Evolutionary conservation across 2,888 invertebrate species (phyloP).

Genomic region (Apodemia zela): DNA sequence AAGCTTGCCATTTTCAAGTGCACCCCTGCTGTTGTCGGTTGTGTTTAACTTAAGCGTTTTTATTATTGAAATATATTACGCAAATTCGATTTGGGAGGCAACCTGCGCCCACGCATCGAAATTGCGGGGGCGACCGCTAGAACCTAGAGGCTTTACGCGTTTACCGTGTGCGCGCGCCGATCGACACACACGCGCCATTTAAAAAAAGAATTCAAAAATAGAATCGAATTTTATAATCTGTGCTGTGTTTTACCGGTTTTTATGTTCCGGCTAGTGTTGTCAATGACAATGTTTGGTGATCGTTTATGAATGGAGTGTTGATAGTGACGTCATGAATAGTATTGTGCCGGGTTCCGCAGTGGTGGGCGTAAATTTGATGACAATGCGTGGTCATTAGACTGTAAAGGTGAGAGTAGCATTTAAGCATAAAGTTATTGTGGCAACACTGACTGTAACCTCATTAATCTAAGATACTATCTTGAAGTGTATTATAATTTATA

Average conservation of each 20-base stretch:
- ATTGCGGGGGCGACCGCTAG: slow-evolving; percentile 68
- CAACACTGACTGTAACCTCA: slow-evolving; percentile 44
- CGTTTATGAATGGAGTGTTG: slow-evolving; percentile 71
- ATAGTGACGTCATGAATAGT: slow-evolving; percentile 78
- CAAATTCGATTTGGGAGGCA: slow-evolving; percentile 70
- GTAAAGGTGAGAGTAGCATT: slow-evolving; percentile 64
- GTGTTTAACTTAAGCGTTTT: slow-evolving; percentile 43
- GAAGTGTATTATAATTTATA: background rate
- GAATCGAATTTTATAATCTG: slow-evolving; percentile 35
- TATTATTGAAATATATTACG: slow-evolving; percentile 68
- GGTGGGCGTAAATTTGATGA: slow-evolving; percentile 64
- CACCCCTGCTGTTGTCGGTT: slow-evolving; percentile 68
- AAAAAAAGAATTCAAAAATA: slow-evolving; percentile 42
- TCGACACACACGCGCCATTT: slow-evolving; percentile 62
- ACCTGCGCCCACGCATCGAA: slow-evolving; percentile 67
- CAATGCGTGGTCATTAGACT: slow-evolving; percentile 74
- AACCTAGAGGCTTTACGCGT: slow-evolving; percentile 72
- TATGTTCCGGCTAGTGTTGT: slow-evolving; percentile 34
- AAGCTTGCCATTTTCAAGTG: slow-evolving; percentile 73
- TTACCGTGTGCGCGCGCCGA: slow-evolving; percentile 70
- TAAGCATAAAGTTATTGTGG: slow-evolving; percentile 46
- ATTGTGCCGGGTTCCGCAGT: slow-evolving; percentile 61
- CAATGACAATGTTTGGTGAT: slow-evolving; percentile 45
- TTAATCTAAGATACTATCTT: slow-evolving; percentile 25
- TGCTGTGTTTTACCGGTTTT: slow-evolving; percentile 33